Evolutionary conservation across 2,888 invertebrate genomes (phyloP).

Genomic region (Celastrina argiolus): DNA sequence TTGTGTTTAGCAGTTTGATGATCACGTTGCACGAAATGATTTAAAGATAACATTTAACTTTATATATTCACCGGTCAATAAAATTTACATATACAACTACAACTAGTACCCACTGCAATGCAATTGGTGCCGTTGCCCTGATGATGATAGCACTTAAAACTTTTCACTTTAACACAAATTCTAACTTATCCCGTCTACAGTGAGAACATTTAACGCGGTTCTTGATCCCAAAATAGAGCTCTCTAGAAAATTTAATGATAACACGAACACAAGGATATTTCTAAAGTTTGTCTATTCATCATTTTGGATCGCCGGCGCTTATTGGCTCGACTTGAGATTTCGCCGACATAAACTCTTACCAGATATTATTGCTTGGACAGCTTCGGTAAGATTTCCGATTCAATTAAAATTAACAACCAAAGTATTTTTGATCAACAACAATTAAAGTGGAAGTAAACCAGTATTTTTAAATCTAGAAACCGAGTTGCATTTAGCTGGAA

Average conservation of each 20-base stretch:
- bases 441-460: neutral
- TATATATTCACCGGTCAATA: neutral
- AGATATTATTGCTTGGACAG: neutral
- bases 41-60: neutral
- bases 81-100: neutral
- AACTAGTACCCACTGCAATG: neutral
- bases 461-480: neutral
- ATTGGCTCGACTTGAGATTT: conserved; percentile 1
- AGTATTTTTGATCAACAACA: neutral
- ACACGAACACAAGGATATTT: conserved; percentile 9
- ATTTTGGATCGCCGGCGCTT: neutral
- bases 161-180: conserved; percentile 10
- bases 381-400: neutral
- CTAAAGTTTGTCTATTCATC: conserved; percentile 7
- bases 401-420: neutral
- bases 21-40: neutral
- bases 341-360: neutral
- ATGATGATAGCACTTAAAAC: conserved; percentile 1
- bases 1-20: neutral
- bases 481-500: neutral
- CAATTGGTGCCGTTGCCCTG: neutral
- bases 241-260: conserved; percentile 14
- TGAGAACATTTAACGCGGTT: conserved; percentile 16
- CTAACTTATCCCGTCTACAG: conserved; percentile 14
- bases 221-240: conserved; percentile 14